phyloP scores from a whole-genome alignment of 2,113 vertebrate genomes.

The Cyphomyrus plagiostoma region DNA sequence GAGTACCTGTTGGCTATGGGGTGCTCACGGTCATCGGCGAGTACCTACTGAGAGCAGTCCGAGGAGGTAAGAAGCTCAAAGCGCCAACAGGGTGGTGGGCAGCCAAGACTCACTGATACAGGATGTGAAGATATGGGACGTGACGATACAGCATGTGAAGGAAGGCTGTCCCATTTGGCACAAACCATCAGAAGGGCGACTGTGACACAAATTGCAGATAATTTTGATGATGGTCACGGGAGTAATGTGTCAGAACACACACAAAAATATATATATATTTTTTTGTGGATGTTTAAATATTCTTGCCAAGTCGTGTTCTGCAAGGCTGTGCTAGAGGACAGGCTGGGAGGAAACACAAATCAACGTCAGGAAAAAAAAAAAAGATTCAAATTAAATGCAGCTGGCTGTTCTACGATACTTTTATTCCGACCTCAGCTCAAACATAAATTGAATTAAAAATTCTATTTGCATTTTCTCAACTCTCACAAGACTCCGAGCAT shows the following conservation, averaged over 20 bases:
- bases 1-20: too few relatives aligned
- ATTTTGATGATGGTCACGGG: neutral
- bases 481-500: neutral
- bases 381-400: slow-evolving; percentile 9
- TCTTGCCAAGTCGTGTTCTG: neutral
- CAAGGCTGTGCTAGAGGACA: neutral
- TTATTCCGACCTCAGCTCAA: slow-evolving; percentile 5
- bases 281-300: neutral
- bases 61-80: neutral
- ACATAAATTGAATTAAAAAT: slow-evolving; percentile 6
- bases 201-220: neutral
- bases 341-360: neutral
- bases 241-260: neutral
- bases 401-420: slow-evolving; percentile 1
- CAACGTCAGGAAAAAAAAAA: slow-evolving; percentile 16
- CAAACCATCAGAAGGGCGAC: neutral
- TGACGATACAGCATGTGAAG: neutral
- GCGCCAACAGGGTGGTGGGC: neutral
- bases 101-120: neutral
- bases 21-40: neutral
- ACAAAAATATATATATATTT: neutral
- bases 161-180: neutral
- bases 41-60: neutral
- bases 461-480: slow-evolving; percentile 9
- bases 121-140: neutral